Percentiles rank a stretch among this genome's conserved stretches.
Evolutionary conservation across 1,140 invertebrate species (phyloP).

Genomic region (Cataglyphis hispanica): DNA sequence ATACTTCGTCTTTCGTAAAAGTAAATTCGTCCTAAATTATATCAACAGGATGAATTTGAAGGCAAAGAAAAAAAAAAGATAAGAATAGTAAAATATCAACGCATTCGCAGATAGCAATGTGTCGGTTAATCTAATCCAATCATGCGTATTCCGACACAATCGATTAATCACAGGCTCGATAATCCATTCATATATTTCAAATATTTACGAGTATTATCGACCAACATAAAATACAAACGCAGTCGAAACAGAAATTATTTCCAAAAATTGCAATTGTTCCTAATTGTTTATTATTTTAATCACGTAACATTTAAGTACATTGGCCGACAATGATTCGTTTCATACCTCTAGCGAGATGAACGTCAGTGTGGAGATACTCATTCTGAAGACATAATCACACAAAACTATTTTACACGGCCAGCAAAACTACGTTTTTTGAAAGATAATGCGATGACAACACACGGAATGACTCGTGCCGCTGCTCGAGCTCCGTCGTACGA

Average conservation of each 20-base stretch:
- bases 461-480: too few species aligned
- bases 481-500: too few species aligned
- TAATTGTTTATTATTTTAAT: background rate
- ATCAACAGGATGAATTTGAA: background rate
- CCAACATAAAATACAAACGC: background rate
- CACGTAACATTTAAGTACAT: background rate
- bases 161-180: background rate
- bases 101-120: background rate
- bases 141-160: background rate
- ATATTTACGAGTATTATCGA: conserved; percentile 12
- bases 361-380: too few species aligned
- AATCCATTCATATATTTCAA: background rate
- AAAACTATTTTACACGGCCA: too few species aligned
- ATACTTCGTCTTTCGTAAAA: background rate
- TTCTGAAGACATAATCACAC: too few species aligned
- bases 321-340: too few species aligned
- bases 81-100: background rate
- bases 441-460: too few species aligned
- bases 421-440: too few species aligned
- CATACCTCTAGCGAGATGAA: too few species aligned
- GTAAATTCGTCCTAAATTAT: conserved; percentile 17
- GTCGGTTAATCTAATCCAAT: background rate
- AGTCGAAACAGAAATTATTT: background rate
- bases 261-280: background rate
- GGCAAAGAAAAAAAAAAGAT: too few species aligned